Evolutionary conservation across 2,797 vertebrate species (phyloP), one percentile per base, ranked within the genome.

Genomic region (Muscicapa comitata): DNA sequence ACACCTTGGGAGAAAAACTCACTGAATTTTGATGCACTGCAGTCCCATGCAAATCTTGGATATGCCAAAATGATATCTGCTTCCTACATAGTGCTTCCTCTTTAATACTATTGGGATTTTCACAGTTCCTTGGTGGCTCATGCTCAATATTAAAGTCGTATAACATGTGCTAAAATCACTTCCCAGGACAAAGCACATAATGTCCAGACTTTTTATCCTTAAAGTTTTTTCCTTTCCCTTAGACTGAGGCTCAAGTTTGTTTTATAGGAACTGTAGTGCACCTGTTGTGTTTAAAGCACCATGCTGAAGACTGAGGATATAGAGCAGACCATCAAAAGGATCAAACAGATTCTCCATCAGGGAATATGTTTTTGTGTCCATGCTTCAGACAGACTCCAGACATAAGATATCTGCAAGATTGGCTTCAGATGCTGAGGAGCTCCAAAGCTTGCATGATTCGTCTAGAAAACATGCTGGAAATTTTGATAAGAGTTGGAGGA

Each of bases 311-410:
- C 33, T 0, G 0, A 75, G 35, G 42, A 77, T 51, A 43, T 24
- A 29, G 20, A 83, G 38, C 54, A 87, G 78, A 85, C 50, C 55
- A 55, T 47, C 40, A 50, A 77, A 87, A 77, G 54, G 50, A 61
- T 92, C 68, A 91, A 59, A 85, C 2, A 74, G 42, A 43, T 72
- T 67, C 81, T 74, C 37, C 38, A 89, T 17, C 23, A 66, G 42
- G 37, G 37, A 83, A 35, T 3, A 5, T 31, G 18, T 14, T 77
- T 93, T 83, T 88, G 28, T 72, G 23, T 55, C 72, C 65, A 26
- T 58, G 58, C 25, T 58, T 93, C 81, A 92, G 92, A 95, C 61
- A 75, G 35, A 43, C 9, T 87, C 74, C 72, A 95, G 91, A 93
- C 50, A 29, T 88, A 78, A 83, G 94, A 55, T 68, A 92, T 76